Evolutionary conservation across 2,113 vertebrate genomes (phyloP).

Genomic region (Hippocampus guttulatus): DNA sequence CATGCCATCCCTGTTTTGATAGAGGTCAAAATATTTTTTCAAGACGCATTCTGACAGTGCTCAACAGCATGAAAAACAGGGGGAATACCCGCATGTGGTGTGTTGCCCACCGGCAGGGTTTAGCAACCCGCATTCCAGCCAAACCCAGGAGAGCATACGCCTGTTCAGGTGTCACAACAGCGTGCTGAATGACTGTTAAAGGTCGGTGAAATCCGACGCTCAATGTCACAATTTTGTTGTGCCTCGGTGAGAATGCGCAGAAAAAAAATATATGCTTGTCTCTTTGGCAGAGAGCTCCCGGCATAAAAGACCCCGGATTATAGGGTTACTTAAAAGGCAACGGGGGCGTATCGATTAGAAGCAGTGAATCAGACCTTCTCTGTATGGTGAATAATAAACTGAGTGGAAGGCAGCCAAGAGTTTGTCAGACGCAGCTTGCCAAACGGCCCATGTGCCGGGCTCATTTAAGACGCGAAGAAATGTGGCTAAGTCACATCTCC

Average conservation of each 20-base stretch:
- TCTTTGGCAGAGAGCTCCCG: conserved; percentile 42
- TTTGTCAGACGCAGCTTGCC: conserved; percentile 48
- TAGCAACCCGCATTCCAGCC: conserved; percentile 70
- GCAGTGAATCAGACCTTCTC: conserved; percentile 59
- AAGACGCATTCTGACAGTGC: conserved; percentile 28
- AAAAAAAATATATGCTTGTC: conserved; percentile 67
- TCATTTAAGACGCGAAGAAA: conserved; percentile 43
- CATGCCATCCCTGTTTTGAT: conserved; percentile 6
- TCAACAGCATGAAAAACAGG: conserved; percentile 49
- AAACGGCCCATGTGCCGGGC: conserved; percentile 37
- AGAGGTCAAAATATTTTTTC: conserved; percentile 12
- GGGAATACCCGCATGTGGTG: conserved; percentile 51
- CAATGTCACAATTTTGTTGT: conserved; percentile 70
- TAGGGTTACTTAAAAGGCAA: conserved; percentile 60
- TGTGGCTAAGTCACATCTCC: conserved; percentile 52
- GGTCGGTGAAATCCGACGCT: conserved; percentile 65
- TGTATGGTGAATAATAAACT: conserved; percentile 64
- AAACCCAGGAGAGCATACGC: conserved; percentile 51
- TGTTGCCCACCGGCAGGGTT: conserved; percentile 57
- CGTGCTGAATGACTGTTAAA: conserved; percentile 66
- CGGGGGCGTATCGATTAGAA: conserved; percentile 63
- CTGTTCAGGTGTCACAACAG: conserved; percentile 57
- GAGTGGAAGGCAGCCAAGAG: conserved; percentile 35
- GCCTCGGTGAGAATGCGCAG: conserved; percentile 56
- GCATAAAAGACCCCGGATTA: conserved; percentile 63